Conservation (phyloP, 2,888 invertebrate genomes). For the Eupelmus urozonus region DNA sequence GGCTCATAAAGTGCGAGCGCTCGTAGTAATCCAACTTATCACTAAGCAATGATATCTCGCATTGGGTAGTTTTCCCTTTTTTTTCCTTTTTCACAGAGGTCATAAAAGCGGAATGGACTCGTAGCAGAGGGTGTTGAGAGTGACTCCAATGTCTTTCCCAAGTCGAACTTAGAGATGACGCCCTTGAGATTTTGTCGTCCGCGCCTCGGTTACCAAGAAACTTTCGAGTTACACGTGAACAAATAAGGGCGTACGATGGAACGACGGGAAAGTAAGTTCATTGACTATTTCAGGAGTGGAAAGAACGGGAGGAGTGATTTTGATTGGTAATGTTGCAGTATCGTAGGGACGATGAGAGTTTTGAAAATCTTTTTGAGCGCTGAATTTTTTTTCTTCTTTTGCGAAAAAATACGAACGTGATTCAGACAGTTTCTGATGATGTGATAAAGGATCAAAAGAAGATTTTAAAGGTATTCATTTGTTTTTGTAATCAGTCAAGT, state of each 20-base stretch:
- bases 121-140: neutral
- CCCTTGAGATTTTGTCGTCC: conserved; percentile 29
- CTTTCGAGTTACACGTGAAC: conserved; percentile 15
- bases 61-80: neutral
- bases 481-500: too few species aligned
- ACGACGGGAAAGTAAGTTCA: neutral
- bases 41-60: neutral
- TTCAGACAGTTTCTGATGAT: too few species aligned
- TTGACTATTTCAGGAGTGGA: neutral
- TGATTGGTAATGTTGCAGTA: neutral
- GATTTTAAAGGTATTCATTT: too few species aligned
- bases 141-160: conserved; percentile 22
- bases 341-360: neutral
- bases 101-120: conserved; percentile 38
- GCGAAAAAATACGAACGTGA: too few species aligned
- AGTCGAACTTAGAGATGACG: conserved; percentile 28
- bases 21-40: conserved; percentile 37
- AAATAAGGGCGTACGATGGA: conserved; percentile 18
- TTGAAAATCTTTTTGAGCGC: too few species aligned
- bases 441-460: too few species aligned
- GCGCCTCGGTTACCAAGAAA: neutral
- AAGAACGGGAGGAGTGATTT: conserved; percentile 16
- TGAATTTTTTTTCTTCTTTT: too few species aligned
- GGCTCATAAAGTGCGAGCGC: neutral
- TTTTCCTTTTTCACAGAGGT: neutral